Base-by-base conservation (phyloP, 2,888 invertebrate species). In the Sarcophaga rosellei region DNA sequence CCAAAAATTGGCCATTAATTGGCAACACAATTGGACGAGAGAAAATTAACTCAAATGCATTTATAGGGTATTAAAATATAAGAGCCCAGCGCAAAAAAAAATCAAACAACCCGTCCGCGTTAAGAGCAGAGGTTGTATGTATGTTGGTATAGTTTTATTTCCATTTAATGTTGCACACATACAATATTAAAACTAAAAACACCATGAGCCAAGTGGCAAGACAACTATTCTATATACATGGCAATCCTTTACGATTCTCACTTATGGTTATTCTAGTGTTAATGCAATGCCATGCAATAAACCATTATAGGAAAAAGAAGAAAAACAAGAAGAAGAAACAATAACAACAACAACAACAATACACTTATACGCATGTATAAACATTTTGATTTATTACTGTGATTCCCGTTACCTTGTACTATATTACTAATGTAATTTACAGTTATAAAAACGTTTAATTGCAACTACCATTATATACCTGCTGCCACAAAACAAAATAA, bases 361-460 rank as follows among this genome's bases (percentile, higher is more conserved):
- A 35, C n/a, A 68, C 47, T 45, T 63, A 45, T 3, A 63, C 23
- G 59, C 44, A 47, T 21, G 61, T 17, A 83, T 53, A 76, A 70
- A 57, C 74, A 44, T 69, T 81, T 81, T 81, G 81, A 85, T 85
- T 81, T 81, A 81, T 85, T 85, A 78, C 85, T 66, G 6, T 74
- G 78, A 78, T 85, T 78, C 59, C 81, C 59, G 75, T 85, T 85
- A 79, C 75, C 81, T 85, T 85, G 85, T 79, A 78, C 85, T 75
- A 79, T 81, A 79, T 82, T 75, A 74, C 78, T 85, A 85, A 85
- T 85, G 75, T 66, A 82, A 85, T 82, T 81, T 84, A 70, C 75
- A 84, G 84, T 65, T 74, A 75, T 84, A 75, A 84, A 84, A 84
- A 70, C 74, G 63, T 84, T 84, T 84, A 75, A 84, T 74, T 68